Evolutionary conservation across 2,113 vertebrate genomes (phyloP).

Genomic region (Leptobrachium ailaonicum): DNA sequence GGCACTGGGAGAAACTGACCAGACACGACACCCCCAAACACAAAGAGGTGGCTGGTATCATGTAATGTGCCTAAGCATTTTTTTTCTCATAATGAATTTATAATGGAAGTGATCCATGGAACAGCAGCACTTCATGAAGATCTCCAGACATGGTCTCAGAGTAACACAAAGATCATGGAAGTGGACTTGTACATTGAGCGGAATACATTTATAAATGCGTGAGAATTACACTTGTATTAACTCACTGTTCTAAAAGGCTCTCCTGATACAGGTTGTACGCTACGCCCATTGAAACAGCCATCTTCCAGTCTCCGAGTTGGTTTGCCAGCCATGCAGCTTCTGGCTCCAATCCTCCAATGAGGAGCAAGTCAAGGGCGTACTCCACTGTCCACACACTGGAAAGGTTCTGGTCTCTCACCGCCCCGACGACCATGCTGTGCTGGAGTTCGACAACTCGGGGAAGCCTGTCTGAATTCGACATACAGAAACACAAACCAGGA

Average conservation of each 20-base stretch:
- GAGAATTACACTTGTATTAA: not conserved
- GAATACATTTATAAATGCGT: no score
- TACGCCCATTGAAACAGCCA: slow-evolving; percentile 78
- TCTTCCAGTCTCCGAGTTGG: slow-evolving; percentile 92
- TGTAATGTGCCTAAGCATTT: no score
- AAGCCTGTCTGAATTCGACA: slow-evolving; percentile 59
- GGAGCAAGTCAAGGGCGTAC: slow-evolving; percentile 84
- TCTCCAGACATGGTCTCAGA: no score
- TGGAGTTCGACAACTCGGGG: slow-evolving; percentile 74
- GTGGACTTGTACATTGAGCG: no score
- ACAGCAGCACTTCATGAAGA: no score
- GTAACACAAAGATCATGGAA: no score
- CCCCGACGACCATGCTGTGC: slow-evolving; percentile 68
- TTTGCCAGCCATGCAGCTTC: slow-evolving; percentile 87
- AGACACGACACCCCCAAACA: no score
- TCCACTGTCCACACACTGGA: slow-evolving; percentile 88
- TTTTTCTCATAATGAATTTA: no score
- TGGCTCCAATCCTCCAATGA: slow-evolving; percentile 84
- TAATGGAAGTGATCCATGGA: no score
- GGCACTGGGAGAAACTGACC: no score
- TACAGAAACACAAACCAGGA: no score
- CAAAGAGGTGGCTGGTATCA: no score
- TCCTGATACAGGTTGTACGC: slow-evolving; percentile 73
- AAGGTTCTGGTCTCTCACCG: slow-evolving; percentile 79
- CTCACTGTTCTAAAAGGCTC: slow-evolving; percentile 21